Evolutionary conservation across 2,113 vertebrate genomes (phyloP), one percentile per base, ranked within the genome.

Genomic region (Jaculus jaculus): DNA sequence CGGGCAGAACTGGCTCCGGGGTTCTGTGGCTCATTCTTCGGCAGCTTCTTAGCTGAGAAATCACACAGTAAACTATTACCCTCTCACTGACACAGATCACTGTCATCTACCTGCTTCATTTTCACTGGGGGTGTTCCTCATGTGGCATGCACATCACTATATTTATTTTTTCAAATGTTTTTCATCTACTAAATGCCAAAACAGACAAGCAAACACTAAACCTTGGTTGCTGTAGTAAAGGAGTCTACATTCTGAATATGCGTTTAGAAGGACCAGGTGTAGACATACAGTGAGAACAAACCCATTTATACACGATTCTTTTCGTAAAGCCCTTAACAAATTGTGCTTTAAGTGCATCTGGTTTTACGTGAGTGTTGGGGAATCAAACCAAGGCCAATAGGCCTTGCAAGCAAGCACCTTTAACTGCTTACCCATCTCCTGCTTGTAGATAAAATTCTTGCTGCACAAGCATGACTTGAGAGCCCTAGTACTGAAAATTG

Each of bases 11-110:
- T 98, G 89, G 98, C 96, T 93, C 98, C 99, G 79, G 98, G 96
- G 72, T 98, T 98, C 94, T 99, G 99, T 95, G 99, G 99, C 98
- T 99, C 99, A 73, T 98, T 99, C 98, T 99, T 99, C 82, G 99
- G 99, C 95, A 99, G 97, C 95, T 99, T 99, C 98, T 99, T 99
- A 97, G 99, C 98, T 98, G 87, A 93, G 26, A 65, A 97, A 95
- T 3, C 87, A 78, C 65, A 95, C 98, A 92, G 89, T 81, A 91
- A 83, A 92, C 71, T 71, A 66, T 63, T 95, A 78, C 20, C 73
- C 28, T 84, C 60, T 68, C 63, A 75, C 47, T 83, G 85, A 54
- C 79, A 94, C 87, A 54, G 83, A 94, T 92, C 73, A 93, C 26
- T 73, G 90, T 73, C 20, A 74, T 15, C 12, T 63, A 7, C 58